Base-by-base conservation (phyloP, 2,888 invertebrate species). In the Hypena proboscidalis region DNA sequence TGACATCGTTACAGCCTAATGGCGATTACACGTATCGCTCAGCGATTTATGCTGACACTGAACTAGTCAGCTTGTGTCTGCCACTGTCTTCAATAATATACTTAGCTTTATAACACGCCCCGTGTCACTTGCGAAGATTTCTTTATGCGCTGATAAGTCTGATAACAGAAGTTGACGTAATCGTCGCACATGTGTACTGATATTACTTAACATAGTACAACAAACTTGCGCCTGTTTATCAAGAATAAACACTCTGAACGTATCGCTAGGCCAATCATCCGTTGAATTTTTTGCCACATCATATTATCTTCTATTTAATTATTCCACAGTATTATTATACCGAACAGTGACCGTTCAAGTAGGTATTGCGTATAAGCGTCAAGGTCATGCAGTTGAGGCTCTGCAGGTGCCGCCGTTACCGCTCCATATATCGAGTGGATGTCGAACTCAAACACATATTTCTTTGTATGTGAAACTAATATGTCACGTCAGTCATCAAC, bases 301-400 rank as follows among this genome's bases (percentile, higher is more conserved):
- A 54, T 43, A 32, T 33, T 54, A 45, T 60, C 45, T 51, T 47
- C 31, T 57, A 60, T 63, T 70, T 67, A 70, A 67, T 67, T 60
- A 71, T 67, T 70, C 55, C 53, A 49, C 46, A 56, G 42, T 66
- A 67, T 49, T 54, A 51, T 57, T 57, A 57, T 62, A 55, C 44
- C 62, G 67, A 74, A 65, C 70, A 63, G 64, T 75, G 76, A 75
- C 75, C 77, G 74, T 67, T 76, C 70, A 73, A 77, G 76, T 77
- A 71, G 75, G 70, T 80, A 72, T 79, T 73, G 74, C 72, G 72
- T 73, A 72, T 72, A 60, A 72, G 56, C 63, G 56, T 51, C 81
- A 87, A 88, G 88, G 87, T 79, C 86, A 67, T 58, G 61, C 55
- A 52, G 62, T 78, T 76, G 81, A 80, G 81, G 80, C 79, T 80